Conservation (phyloP, 1,140 invertebrate genomes). For the Phthorimaea operculella region DNA sequence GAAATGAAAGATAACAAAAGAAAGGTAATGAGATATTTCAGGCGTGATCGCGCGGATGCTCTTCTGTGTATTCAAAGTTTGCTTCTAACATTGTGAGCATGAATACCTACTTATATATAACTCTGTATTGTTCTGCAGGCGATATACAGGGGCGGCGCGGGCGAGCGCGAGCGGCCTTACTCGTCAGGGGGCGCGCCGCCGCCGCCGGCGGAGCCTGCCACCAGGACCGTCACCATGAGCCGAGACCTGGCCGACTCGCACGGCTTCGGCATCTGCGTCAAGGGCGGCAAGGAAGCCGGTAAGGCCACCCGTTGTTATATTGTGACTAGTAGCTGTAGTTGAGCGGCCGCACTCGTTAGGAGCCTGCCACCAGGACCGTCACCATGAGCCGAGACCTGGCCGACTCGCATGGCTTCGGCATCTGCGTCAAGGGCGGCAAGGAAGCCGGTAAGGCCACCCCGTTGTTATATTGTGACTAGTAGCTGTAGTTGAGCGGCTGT, state of each 20-base stretch:
- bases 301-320: conserved; percentile 18
- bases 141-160: conserved; percentile 48
- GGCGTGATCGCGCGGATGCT: no score
- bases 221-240: conserved; percentile 85
- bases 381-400: conserved; percentile 82
- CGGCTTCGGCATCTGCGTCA: conserved; percentile 90
- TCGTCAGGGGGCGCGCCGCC: conserved; percentile 70
- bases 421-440: conserved; percentile 89
- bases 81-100: no score
- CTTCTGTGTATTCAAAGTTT: no score
- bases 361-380: conserved; percentile 82
- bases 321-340: no score
- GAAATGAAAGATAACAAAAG: no score
- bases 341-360: conserved; percentile 24
- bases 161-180: conserved; percentile 53
- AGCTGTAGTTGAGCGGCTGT: no score
- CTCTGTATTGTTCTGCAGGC: conserved; percentile 28
- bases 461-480: no score
- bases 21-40: no score
- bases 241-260: conserved; percentile 80
- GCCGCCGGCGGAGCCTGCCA: conserved; percentile 79
- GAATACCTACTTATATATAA: no score
- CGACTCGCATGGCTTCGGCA: conserved; percentile 85
- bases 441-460: conserved; percentile 82
- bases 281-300: conserved; percentile 89